A percentile compares a stretch with the other conserved stretches of the same genome.
These are phyloP conservation scores for Apomyelois bistriatella DNA, from an alignment of 2,888 invertebrate genomes.

Conservation along the genomic window DNA sequence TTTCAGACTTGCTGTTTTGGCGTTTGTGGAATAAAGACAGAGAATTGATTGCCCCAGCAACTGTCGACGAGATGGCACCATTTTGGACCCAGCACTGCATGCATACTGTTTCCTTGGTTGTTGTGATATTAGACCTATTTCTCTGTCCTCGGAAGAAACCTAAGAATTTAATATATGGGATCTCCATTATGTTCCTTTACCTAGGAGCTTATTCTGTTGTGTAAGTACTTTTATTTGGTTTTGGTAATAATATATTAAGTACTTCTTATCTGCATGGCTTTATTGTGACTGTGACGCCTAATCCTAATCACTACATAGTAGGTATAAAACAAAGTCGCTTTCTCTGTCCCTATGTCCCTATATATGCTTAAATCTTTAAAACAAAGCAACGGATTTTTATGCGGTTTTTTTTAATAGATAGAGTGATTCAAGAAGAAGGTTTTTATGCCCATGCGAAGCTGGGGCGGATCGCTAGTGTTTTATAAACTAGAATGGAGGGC, in stretches of 20 bases:
- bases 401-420: too few relatives aligned
- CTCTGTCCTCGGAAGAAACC: constrained; percentile 51
- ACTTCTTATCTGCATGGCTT: too few relatives aligned
- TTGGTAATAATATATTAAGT: background rate
- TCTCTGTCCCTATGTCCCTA: too few relatives aligned
- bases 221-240: constrained; percentile 41
- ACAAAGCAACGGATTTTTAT: too few relatives aligned
- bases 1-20: constrained; percentile 65
- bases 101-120: constrained; percentile 55
- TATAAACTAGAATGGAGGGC: too few relatives aligned
- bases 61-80: constrained; percentile 46
- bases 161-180: constrained; percentile 33
- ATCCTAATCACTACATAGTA: too few relatives aligned
- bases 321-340: too few relatives aligned
- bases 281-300: too few relatives aligned
- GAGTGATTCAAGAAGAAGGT: too few relatives aligned
- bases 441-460: too few relatives aligned
- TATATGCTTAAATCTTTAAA: too few relatives aligned
- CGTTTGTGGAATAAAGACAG: constrained; percentile 54
- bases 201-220: constrained; percentile 40
- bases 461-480: too few relatives aligned
- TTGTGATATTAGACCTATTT: constrained; percentile 50
- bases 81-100: constrained; percentile 63
- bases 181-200: constrained; percentile 37
- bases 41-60: constrained; percentile 46